Base-by-base conservation (phyloP, 2,888 invertebrate species). In the Thalpophila matura region DNA sequence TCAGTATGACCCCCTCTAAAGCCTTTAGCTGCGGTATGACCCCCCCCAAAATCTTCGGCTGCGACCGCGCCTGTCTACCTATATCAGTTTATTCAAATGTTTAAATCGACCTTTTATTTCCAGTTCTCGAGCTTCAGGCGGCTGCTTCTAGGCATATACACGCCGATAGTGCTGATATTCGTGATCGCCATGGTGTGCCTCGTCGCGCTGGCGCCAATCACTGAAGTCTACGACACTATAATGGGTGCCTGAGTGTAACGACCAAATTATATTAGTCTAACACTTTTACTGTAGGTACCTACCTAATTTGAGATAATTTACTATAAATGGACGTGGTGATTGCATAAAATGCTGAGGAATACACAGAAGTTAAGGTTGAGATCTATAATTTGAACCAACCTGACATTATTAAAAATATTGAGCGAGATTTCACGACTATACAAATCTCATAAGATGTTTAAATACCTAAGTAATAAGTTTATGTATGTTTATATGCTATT, bases 101-200 rank as follows among this genome's bases (percentile, higher is more conserved):
- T 14, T 27, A 26, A 64, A 18, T 65, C 5, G 2, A 12, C 26
- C 7, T 57, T 49, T 51, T 89, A 65, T 85, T 82, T 95, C 92
- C 96, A 98, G 98, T 97, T 97, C 87, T 96, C 97, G 2, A 96
- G 96, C 50, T 96, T 98, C 91, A 96, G 98, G 79, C 97, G 97
- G 84, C 95, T 97, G 55, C 92, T 98, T 53, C 95, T 99, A 40
- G 97, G 96, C n/a, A 87, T 98, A 35, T 98, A 98, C 89, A 96
- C 97, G 35, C 92, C 98, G 0, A 95, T 97, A 45, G 95, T 98
- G 57, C 84, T 96, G 14, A 91, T 96, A 18, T 96, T 99, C 78
- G 96, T 97, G 0, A 94, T 97, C 10, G 97, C 96, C 6, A 95
- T 98, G 83, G 96, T 98, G 57, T 96, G 97, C 61, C 95, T 98